These are phyloP conservation scores for Valencia hispanica DNA, from an alignment of 2,797 vertebrate species.

Conservation along the genomic window DNA sequence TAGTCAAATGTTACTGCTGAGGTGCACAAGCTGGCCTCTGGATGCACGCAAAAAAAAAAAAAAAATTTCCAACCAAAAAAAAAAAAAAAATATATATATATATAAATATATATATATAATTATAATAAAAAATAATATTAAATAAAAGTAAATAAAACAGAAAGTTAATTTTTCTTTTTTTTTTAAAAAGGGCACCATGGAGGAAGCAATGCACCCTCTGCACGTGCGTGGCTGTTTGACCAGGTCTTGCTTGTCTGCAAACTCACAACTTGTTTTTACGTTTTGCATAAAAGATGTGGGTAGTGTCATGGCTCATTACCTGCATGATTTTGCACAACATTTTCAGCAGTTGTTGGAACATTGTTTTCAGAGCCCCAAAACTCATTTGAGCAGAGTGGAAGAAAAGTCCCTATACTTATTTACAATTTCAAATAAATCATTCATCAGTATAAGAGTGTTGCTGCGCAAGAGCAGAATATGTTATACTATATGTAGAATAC, in stretches of 20 bases:
- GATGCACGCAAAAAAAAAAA: no score
- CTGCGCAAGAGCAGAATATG: not conserved
- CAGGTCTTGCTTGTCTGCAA: slow-evolving; percentile 21
- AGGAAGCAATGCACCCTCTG: no score
- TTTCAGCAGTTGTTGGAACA: slow-evolving; percentile 34
- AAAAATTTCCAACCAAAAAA: no score
- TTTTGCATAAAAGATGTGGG: slow-evolving; percentile 58
- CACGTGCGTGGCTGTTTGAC: slow-evolving; percentile 14
- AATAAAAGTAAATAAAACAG: no score
- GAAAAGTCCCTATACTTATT: slow-evolving; percentile 17
- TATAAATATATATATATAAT: no score
- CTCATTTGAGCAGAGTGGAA: slow-evolving; percentile 18
- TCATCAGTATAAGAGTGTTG: slow-evolving; percentile 25
- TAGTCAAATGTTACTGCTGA: no score
- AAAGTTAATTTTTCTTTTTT: no score
- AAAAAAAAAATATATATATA: no score
- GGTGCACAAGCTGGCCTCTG: no score
- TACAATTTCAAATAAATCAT: slow-evolving; percentile 57
- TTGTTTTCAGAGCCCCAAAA: slow-evolving; percentile 24
- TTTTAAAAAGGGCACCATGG: no score
- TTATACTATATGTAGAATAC: slow-evolving; percentile 1
- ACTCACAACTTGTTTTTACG: slow-evolving; percentile 15
- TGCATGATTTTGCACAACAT: slow-evolving; percentile 21
- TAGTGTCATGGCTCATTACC: slow-evolving; percentile 42
- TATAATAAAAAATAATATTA: no score